Conservation (phyloP, 1,140 invertebrate species). For the Nylanderia fulva region DNA sequence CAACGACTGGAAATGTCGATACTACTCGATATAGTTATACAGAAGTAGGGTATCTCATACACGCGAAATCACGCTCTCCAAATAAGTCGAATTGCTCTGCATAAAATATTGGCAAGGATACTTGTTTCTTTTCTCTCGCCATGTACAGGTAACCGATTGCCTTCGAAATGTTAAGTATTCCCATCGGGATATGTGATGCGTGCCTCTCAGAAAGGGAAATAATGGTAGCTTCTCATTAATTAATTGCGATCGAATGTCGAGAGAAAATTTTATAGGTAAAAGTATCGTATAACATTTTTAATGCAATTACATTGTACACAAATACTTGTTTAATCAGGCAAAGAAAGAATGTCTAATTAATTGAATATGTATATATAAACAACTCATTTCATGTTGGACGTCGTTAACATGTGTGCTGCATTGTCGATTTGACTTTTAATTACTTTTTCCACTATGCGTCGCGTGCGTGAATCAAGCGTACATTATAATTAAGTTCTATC, state of each 20-base stretch:
- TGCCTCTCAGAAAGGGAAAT: neutral
- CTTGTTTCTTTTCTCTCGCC: neutral
- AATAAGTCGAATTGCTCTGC: conserved; percentile 52
- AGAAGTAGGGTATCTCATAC: neutral
- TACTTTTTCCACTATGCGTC: neutral
- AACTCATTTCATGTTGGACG: conserved; percentile 4
- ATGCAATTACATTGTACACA: neutral
- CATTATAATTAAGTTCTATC: neutral
- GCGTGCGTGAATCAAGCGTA: neutral
- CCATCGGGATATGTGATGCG: neutral
- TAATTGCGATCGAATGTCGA: conserved; percentile 28
- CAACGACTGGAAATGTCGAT: conserved; percentile 8
- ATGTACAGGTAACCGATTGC: neutral
- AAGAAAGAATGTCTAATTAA: conserved; percentile 25
- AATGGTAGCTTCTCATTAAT: conserved; percentile 1
- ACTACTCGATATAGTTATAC: neutral
- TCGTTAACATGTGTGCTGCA: conserved; percentile 5
- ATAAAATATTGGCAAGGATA: conserved; percentile 73
- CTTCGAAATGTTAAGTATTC: conserved; percentile 5
- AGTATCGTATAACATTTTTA: neutral
- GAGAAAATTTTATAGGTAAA: neutral
- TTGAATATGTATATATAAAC: neutral
- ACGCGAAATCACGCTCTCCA: neutral
- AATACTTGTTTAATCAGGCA: conserved; percentile 11
- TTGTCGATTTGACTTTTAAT: neutral